Base-by-base conservation (phyloP, 2,113 vertebrate genomes). In the Strigops habroptila region DNA sequence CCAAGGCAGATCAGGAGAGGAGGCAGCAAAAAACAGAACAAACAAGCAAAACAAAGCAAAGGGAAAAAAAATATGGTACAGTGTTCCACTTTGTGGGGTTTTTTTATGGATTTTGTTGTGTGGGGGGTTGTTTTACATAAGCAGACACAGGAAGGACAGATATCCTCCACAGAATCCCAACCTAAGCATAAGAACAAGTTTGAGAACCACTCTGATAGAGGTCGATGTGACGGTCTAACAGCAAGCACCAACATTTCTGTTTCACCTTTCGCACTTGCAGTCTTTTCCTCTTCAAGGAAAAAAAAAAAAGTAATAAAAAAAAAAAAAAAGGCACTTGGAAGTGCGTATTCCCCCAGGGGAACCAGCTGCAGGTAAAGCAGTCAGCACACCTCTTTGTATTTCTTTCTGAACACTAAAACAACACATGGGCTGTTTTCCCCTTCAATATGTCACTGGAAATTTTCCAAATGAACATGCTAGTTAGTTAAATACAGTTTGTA, bases 401-500 rank as follows among this genome's bases (percentile, higher is more conserved):
- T 91, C 88, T 93, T 93, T 96, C 77, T 96, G 82, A 96, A 93
- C 55, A 84, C 93, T 95, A 95, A 70, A 90, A 93, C 91, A 95
- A 64, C 65, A 81, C 86, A 86, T 65, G 64, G 87, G 91, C 74
- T 91, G 86, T 65, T 92, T 82, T 73, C 91, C 95, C 93, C 92
- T 91, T 94, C 90, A 91, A 13, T 91, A 69, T 94, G 93, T 95
- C 95, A 96, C 84, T 96, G 96, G 89, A 76, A 86, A 92, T 64
- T 96, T 88, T 93, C 88, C 92, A 97, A 84, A 95, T 94, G 85
- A 95, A 94, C 89, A 97, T 88, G 94, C 93, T 96, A 96, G 88
- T 94, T 97, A 95, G 87, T 97, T 97, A 97, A 97, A 97, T 96
- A 96, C 97, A 97, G 95, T 96, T 96, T 97, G 97, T 95, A 91